Evolutionary conservation across 2,888 invertebrate species (phyloP), one percentile per base, ranked within the genome.

Genomic region (Cheilosia urbana): DNA sequence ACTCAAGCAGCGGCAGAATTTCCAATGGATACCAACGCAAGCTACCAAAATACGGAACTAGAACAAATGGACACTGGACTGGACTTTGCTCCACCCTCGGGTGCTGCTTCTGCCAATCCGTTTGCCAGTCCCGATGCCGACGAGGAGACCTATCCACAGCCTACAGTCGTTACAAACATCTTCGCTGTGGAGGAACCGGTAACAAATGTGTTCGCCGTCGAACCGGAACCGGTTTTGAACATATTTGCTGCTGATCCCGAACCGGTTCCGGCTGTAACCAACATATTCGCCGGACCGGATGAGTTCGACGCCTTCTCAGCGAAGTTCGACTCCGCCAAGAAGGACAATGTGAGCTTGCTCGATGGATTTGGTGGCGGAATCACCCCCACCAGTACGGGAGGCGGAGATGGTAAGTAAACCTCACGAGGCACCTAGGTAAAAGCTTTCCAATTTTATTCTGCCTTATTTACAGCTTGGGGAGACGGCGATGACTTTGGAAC

Each of bases 301-400:
- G 95, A 94, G 30, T 98, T 98, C 88, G 98, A 98, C 91, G 97
- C 97, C 0, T 98, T 98, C 89, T 95, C 97, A 3, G 96, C 97
- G 1, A 97, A 97, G 91, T 98, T 98, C 89, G 97, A 97, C 27
- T 92, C 92, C 0, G 94, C 93, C 69, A 93, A 93, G 47, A 94
- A 92, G 87, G 92, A 92, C 42, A 91, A 91, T 58, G 89, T 90
- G 4, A 91, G 90, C 76, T 89, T 92, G 34, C 83, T 92, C n/a
- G 92, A 92, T 42, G 91, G 92, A 0, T 92, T 92, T 66, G 91
- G 91, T 2, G 90, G 90, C 4, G 88, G 87, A 1, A 79, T 78
- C 0, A 90, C 91, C 19, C 91, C 91, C 27, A 91, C 92, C 19
- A 89, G 89, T 30, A 87, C 85, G 13, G 84, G 87, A 9, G 89